A percentile compares a stretch with the other conserved stretches of the same genome.
Conservation (phyloP, 2,797 vertebrate genomes). For the Pantherophis alleghaniensis region DNA sequence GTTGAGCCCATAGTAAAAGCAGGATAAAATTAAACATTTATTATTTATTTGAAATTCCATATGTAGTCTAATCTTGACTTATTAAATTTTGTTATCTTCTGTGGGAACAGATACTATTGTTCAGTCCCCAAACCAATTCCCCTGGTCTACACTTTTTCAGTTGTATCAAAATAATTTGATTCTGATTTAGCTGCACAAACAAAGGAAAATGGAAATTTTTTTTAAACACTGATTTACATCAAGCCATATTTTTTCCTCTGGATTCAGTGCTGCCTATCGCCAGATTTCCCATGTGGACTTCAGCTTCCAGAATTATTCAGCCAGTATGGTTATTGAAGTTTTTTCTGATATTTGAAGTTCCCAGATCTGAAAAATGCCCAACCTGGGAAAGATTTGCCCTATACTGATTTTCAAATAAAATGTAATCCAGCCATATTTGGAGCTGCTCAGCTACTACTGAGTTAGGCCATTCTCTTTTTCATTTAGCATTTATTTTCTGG, state of each 20-base stretch:
- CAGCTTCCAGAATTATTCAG: background rate
- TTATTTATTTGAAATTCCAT: slow-evolving; percentile 5
- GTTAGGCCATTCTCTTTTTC: background rate
- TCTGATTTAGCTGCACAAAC: background rate
- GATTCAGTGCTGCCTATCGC: background rate
- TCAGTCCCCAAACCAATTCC: background rate
- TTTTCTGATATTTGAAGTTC: background rate
- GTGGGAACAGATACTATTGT: background rate
- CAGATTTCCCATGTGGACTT: background rate
- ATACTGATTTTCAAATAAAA: background rate
- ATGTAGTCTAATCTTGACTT: background rate
- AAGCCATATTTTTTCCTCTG: background rate
- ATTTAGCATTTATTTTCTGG: background rate
- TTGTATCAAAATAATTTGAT: background rate
- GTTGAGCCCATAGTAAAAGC: background rate
- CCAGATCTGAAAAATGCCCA: background rate
- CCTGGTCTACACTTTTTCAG: background rate
- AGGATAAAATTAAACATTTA: background rate
- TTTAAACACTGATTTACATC: background rate
- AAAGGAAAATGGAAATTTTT: background rate
- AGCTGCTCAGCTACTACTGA: background rate
- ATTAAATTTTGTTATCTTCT: background rate
- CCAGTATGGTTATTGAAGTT: background rate
- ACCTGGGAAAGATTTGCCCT: background rate
- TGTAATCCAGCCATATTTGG: background rate